phyloP scores from a whole-genome alignment of 2,888 invertebrate genomes.

The Laspeyria flexula region DNA sequence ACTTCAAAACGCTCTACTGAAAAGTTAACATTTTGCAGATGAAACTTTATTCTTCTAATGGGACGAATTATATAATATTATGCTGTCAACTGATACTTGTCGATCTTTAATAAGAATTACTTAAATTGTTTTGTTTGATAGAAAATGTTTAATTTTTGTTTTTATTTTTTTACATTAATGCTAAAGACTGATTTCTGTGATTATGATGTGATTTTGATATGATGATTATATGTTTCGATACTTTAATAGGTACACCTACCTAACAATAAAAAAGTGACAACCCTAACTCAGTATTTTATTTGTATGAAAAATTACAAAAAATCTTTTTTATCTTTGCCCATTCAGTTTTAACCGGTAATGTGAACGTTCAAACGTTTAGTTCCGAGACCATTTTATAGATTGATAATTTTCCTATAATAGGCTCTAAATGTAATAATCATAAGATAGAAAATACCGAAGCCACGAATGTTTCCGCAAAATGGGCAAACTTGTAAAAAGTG shows the following conservation, averaged over 20 bases:
- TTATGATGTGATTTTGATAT: neutral
- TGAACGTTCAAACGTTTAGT: neutral
- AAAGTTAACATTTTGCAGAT: too few relatives aligned
- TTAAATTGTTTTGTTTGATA: too few relatives aligned
- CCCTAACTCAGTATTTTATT: slow-evolving; percentile 9
- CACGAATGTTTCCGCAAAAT: neutral
- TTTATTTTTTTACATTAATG: too few relatives aligned
- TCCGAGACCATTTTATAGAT: neutral
- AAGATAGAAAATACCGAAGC: neutral
- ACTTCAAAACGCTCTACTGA: too few relatives aligned
- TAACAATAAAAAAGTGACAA: slow-evolving; percentile 3
- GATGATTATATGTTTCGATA: neutral
- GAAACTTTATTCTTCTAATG: too few relatives aligned
- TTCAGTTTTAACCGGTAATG: slow-evolving; percentile 1
- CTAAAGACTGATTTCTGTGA: neutral
- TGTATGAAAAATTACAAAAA: slow-evolving; percentile 7
- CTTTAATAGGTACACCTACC: neutral
- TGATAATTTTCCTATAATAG: too few relatives aligned
- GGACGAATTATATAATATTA: too few relatives aligned
- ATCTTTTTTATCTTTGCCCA: slow-evolving; percentile 6
- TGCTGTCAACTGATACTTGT: too few relatives aligned
- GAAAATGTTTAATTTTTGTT: neutral
- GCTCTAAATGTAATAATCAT: too few relatives aligned
- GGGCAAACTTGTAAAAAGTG: neutral
- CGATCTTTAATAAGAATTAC: too few relatives aligned